A percentile compares a stretch with the other conserved stretches of the same genome.
Conservation (phyloP, 2,797 vertebrate genomes). For the Labeo calbasu region DNA sequence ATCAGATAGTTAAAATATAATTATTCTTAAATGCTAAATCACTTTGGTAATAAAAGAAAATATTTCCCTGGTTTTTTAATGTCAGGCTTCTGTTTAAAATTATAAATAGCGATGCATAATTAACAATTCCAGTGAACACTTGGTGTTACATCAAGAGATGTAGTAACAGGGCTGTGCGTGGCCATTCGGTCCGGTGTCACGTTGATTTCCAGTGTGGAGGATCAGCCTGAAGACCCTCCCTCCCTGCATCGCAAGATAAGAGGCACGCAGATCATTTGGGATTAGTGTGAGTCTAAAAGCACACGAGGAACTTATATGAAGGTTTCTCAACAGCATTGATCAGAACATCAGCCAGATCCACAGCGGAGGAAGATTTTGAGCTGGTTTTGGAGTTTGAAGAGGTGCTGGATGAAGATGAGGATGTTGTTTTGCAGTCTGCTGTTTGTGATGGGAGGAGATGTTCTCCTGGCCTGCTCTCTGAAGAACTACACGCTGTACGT, state of each 20-base stretch:
- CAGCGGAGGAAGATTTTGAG: neutral
- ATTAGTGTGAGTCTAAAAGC: constrained; percentile 69
- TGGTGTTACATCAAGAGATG: constrained; percentile 16
- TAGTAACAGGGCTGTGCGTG: constrained; percentile 9
- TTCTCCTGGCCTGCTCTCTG: constrained; percentile 75
- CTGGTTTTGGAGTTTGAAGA: neutral
- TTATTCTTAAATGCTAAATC: neutral
- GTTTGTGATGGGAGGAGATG: constrained; percentile 70
- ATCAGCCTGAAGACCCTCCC: constrained; percentile 13
- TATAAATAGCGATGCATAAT: constrained; percentile 21
- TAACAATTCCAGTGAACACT: neutral
- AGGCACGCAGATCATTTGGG: constrained; percentile 46
- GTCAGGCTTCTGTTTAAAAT: neutral
- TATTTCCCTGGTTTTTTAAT: neutral
- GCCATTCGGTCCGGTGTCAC: constrained; percentile 20
- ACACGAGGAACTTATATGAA: constrained; percentile 8
- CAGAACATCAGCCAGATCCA: neutral
- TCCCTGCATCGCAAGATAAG: constrained; percentile 43
- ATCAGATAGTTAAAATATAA: neutral
- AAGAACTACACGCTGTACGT: constrained; percentile 84
- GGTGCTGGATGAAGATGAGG: constrained; percentile 14
- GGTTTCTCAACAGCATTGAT: neutral
- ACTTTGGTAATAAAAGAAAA: neutral
- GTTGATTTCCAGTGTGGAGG: constrained; percentile 30
- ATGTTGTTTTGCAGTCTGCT: constrained; percentile 66